These are phyloP conservation scores for Xenops minutus DNA, from an alignment of 2,797 vertebrate genomes.

Conservation along the genomic window DNA sequence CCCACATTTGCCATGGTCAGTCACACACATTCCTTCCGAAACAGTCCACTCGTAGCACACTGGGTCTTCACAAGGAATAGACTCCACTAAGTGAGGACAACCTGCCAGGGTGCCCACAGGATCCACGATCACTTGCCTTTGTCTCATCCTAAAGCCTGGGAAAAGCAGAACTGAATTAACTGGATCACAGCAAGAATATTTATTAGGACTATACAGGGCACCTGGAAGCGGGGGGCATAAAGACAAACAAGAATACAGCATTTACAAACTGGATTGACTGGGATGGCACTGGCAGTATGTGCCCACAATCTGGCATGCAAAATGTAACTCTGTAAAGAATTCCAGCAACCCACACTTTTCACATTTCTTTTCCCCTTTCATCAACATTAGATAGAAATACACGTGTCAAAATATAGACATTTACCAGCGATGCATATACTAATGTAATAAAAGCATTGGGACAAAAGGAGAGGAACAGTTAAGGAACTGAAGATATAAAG, in stretches of 20 bases:
- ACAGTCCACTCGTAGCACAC: constrained; percentile 84
- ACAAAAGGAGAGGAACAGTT: background rate
- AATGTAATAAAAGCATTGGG: background rate
- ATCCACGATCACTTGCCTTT: constrained; percentile 81
- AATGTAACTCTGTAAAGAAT: background rate
- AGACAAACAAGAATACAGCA: background rate
- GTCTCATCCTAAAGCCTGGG: constrained; percentile 87
- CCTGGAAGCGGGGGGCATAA: background rate
- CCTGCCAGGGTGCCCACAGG: constrained; percentile 62
- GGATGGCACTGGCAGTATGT: background rate
- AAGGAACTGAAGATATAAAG: background rate
- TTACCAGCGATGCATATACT: background rate
- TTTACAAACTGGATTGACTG: background rate
- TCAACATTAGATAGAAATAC: background rate
- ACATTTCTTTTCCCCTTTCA: background rate
- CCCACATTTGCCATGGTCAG: constrained; percentile 82
- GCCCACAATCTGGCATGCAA: background rate
- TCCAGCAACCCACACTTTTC: background rate
- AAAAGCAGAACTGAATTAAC: background rate
- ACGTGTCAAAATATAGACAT: background rate
- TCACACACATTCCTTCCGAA: constrained; percentile 77
- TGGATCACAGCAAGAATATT: background rate
- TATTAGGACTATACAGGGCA: accelerated
- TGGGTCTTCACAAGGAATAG: constrained; percentile 87
- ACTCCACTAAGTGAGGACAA: constrained; percentile 88